A percentile compares a stretch with the other conserved stretches of the same genome.
Evolutionary conservation across 2,888 invertebrate species (phyloP).

Genomic region (Agonum fuliginosum): DNA sequence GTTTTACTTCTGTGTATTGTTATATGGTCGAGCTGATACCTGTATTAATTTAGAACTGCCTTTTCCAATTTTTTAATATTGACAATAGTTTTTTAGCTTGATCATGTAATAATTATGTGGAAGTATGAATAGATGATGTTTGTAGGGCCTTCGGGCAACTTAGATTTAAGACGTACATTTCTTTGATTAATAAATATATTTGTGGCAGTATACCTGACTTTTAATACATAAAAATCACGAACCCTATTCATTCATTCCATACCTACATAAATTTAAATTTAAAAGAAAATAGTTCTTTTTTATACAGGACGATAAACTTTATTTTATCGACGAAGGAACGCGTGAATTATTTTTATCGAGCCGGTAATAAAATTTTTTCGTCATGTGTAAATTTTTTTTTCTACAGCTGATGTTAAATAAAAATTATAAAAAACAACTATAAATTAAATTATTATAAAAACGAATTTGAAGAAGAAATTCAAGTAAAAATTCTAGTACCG

Average conservation of each 20-base stretch:
- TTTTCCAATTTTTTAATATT: conserved; percentile 20
- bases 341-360: no score
- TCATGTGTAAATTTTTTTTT: no score
- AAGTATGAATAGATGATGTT: conserved; percentile 53
- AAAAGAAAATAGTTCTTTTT: no score
- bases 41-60: conserved; percentile 1
- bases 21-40: conserved; percentile 20
- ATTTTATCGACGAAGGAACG: no score
- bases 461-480: no score
- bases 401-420: no score
- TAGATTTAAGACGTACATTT: conserved; percentile 9
- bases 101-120: conserved; percentile 10
- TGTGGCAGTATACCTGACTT: conserved; percentile 27
- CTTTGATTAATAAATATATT: conserved; percentile 40
- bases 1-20: conserved; percentile 37
- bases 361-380: no score
- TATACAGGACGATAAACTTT: no score
- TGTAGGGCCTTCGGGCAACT: conserved; percentile 52
- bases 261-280: neutral
- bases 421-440: no score
- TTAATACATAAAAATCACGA: no score
- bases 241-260: neutral
- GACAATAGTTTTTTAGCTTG: conserved; percentile 26
- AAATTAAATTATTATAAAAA: no score
- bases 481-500: no score